Evolutionary conservation across 2,113 vertebrate genomes (phyloP), one percentile per base, ranked within the genome.

Genomic region (Toxotes jaculatrix): DNA sequence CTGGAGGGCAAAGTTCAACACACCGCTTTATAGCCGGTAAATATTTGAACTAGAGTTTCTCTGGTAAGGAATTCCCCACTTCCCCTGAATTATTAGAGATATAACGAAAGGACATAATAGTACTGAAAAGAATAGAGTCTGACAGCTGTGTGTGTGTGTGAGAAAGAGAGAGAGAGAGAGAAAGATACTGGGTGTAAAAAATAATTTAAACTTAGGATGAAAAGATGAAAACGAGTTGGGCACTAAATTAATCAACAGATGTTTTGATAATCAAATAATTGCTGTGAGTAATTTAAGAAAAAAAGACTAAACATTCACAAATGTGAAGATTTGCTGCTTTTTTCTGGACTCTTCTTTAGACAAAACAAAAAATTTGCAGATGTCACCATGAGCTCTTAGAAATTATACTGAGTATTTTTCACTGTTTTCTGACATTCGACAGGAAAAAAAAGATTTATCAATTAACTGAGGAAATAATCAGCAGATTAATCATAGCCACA

Each of bases 1-100:
- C 49, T 36, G n/a, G 63, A 79, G 90, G 78, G 49, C 88, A 93
- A 93, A 92, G 93, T 92, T 94, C 91, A 89, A 56, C 71, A 45
- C 3, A 27, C 7, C 10, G 69, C 84, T 82, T 89, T 90, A 85
- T 49, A 71, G 63, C 74, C 5, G 13, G 83, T 83, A 88, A 91
- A 89, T 89, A 89, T 93, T 94, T 90, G 74, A 89, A 80, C 84
- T 82, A 53, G 51, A 45, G 72, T 78, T 69, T 67, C 38, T 73
- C 23, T 62, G 8, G 34, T 59, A 8, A 67, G 75, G 68, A 83
- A 74, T 64, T 78, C 55, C 70, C 79, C 64, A 5, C 56, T 40
- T 56, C 59, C 32, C 4, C 21, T 23, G 9, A 27, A 45, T 42
- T 65, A 72, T 49, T 60, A 65, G 3, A 60, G 3, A 73, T 4